These are phyloP conservation scores for Congeria kusceri DNA, from an alignment of 2,888 invertebrate species.

Conservation along the genomic window DNA sequence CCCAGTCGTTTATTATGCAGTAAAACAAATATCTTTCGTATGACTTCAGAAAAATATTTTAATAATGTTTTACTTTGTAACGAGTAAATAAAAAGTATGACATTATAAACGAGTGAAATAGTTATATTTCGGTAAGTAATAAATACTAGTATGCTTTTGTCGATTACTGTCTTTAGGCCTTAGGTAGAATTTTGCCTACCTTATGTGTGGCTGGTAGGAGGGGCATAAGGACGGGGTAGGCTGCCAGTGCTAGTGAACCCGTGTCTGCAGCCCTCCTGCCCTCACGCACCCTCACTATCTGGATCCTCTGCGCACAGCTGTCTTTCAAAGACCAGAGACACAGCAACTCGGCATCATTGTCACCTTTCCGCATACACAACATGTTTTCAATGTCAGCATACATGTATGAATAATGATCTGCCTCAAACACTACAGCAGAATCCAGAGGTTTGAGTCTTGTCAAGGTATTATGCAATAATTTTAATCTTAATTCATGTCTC, in stretches of 20 bases:
- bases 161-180: too few species aligned
- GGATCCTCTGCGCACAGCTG: conserved; percentile 72
- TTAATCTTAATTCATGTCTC: conserved; percentile 12
- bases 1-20: too few species aligned
- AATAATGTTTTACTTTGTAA: too few species aligned
- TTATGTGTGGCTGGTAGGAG: conserved; percentile 70
- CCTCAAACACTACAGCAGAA: conserved; percentile 43
- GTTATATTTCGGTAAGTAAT: too few species aligned
- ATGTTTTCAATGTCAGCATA: conserved; percentile 73
- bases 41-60: too few species aligned
- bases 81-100: too few species aligned
- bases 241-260: conserved; percentile 49
- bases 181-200: neutral
- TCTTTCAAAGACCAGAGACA: conserved; percentile 78
- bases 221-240: conserved; percentile 55
- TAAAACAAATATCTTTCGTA: too few species aligned
- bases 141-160: too few species aligned
- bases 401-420: neutral
- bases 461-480: conserved; percentile 19
- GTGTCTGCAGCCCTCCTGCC: conserved; percentile 20
- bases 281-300: conserved; percentile 68
- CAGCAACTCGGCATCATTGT: conserved; percentile 66
- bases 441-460: conserved; percentile 39
- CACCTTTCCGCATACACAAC: conserved; percentile 67
- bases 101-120: too few species aligned